These are phyloP conservation scores for Mythimna loreyi DNA, from an alignment of 2,888 invertebrate genomes.

Conservation along the genomic window DNA sequence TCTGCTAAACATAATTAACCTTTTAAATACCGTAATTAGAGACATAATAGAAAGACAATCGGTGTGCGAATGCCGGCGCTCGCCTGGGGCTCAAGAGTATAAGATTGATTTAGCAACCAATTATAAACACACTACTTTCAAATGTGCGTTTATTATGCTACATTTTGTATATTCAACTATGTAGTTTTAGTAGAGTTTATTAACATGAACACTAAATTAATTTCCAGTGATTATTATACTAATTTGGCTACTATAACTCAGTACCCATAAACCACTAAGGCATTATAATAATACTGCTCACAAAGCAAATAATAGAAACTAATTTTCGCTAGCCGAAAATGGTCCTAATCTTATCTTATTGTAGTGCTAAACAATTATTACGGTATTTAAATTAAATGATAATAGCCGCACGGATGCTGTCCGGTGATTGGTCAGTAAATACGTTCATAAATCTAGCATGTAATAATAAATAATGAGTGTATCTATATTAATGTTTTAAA, in stretches of 20 bases:
- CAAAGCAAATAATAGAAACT: slow-evolving; percentile 28
- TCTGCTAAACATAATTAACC: no score
- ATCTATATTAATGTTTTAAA: not conserved
- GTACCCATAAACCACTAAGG: not conserved
- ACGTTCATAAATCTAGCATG: slow-evolving; percentile 49
- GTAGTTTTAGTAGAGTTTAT: not conserved
- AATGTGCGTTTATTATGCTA: no score
- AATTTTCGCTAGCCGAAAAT: slow-evolving; percentile 22
- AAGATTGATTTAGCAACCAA: no score
- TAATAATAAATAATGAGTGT: slow-evolving; percentile 12
- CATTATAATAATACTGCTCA: slow-evolving; percentile 7
- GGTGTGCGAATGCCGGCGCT: no score
- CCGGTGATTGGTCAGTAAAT: slow-evolving; percentile 46
- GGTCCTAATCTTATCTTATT: slow-evolving; percentile 28
- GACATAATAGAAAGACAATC: no score
- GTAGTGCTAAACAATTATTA: slow-evolving; percentile 31
- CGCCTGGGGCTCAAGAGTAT: no score
- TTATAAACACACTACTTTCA: no score
- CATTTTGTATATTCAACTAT: no score
- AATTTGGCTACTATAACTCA: slow-evolving; percentile 3
- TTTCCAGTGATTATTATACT: not conserved
- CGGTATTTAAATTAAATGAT: slow-evolving; percentile 27
- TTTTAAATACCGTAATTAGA: no score
- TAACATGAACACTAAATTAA: not conserved
- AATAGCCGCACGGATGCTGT: slow-evolving; percentile 37